These are phyloP conservation scores for Bombus impatiens DNA, from an alignment of 1,140 invertebrate species.

Conservation along the genomic window DNA sequence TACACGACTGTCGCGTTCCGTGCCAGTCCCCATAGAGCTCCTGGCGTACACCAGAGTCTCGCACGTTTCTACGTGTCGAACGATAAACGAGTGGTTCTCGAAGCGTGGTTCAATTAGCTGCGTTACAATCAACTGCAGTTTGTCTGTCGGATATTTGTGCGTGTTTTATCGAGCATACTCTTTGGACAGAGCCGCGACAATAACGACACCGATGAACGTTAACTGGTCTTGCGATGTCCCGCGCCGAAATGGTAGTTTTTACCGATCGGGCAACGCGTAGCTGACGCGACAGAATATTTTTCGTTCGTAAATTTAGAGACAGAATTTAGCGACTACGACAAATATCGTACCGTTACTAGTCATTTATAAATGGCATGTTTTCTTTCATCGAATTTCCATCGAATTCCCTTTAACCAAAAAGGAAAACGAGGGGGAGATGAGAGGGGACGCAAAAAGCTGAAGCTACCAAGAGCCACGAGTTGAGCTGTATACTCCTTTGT, in stretches of 20 bases:
- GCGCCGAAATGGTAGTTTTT: neutral
- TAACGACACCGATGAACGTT: conserved; percentile 5
- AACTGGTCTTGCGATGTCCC: conserved; percentile 7
- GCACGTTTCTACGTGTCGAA: conserved; percentile 45
- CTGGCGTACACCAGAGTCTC: neutral
- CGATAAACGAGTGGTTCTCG: conserved; percentile 57
- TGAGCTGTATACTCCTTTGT: conserved; percentile 6
- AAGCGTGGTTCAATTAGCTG: conserved; percentile 38
- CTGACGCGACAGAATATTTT: neutral
- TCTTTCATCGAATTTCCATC: too few species aligned
- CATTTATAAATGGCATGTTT: too few species aligned
- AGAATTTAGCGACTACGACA: neutral
- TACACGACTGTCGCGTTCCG: neutral
- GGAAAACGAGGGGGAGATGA: neutral
- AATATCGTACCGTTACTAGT: neutral
- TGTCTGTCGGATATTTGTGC: conserved; percentile 53
- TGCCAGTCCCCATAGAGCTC: conserved; percentile 36
- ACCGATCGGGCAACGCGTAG: neutral
- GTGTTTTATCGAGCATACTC: conserved; percentile 41
- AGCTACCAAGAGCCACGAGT: neutral
- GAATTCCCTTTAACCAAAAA: too few species aligned
- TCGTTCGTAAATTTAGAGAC: neutral
- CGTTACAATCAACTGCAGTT: conserved; percentile 44
- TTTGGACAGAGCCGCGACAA: conserved; percentile 10
- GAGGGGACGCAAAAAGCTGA: neutral